A percentile compares a stretch with the other conserved stretches of the same genome.
These are phyloP conservation scores for Luscinia megarhynchos DNA, from an alignment of 2,797 vertebrate species.

Conservation along the genomic window DNA sequence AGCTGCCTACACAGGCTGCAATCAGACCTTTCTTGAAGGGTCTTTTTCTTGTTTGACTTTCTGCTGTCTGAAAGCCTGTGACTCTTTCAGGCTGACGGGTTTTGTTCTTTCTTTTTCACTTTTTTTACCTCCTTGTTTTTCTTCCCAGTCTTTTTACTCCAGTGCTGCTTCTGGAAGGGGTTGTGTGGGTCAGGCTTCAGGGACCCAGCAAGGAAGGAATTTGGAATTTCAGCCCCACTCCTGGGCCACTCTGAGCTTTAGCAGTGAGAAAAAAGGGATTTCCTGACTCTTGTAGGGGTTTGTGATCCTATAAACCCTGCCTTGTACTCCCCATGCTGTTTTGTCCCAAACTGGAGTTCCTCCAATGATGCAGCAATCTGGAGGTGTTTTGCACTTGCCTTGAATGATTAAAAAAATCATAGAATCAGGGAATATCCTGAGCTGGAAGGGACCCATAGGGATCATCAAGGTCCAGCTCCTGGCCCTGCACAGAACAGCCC, in stretches of 20 bases:
- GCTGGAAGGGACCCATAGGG: not conserved
- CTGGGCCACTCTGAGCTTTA: not conserved
- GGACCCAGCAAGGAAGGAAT: not conserved
- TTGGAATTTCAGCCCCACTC: not conserved
- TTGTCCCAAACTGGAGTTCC: not conserved
- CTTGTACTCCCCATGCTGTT: not conserved
- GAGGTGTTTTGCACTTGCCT: not conserved
- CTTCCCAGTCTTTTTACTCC: not conserved
- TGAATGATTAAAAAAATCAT: not conserved
- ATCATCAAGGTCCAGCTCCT: not conserved
- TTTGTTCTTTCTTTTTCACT: not conserved
- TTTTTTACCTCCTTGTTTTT: not conserved
- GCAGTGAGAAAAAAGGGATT: not conserved
- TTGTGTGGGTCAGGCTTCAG: not conserved
- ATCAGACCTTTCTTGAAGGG: slow-evolving; percentile 61
- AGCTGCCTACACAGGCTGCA: slow-evolving; percentile 57
- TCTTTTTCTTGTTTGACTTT: slow-evolving; percentile 61
- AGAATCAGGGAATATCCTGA: not conserved
- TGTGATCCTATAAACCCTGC: not conserved
- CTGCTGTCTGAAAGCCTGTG: slow-evolving; percentile 26
- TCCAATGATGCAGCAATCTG: not conserved
- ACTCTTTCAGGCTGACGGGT: not conserved
- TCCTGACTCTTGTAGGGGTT: not conserved
- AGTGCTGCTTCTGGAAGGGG: not conserved
- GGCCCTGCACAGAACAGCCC: not conserved